Conservation (phyloP, 2,888 invertebrate species). For the Aradus depressus region DNA sequence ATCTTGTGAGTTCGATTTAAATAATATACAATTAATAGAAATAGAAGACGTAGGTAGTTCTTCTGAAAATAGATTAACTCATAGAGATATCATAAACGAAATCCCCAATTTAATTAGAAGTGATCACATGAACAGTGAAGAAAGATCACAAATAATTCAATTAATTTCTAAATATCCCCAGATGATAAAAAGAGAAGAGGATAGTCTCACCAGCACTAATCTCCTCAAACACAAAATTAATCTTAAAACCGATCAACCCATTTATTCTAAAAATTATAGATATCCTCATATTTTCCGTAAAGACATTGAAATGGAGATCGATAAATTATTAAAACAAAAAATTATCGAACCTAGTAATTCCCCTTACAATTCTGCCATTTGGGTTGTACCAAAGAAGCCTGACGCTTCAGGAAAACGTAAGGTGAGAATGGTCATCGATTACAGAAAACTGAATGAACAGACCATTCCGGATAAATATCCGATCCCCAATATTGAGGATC, state of each 20-base stretch:
- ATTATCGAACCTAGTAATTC: conserved; percentile 17
- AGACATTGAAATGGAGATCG: conserved; percentile 13
- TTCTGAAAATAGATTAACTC: neutral
- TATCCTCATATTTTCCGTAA: conserved; percentile 18
- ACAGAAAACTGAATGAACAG: conserved; percentile 14
- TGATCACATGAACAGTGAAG: conserved; percentile 16
- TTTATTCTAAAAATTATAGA: conserved; percentile 21
- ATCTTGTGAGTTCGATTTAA: no score
- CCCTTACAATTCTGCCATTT: conserved; percentile 10
- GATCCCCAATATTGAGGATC: conserved; percentile 18
- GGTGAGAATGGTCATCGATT: conserved; percentile 15
- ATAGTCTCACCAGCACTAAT: conserved; percentile 10
- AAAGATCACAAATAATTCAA: conserved; percentile 1
- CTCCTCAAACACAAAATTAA: conserved; percentile 18
- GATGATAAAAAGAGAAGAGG: conserved; percentile 16
- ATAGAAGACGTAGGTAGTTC: neutral
- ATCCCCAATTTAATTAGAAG: conserved; percentile 4
- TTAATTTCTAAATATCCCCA: conserved; percentile 11
- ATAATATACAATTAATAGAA: no score
- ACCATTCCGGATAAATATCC: conserved; percentile 20
- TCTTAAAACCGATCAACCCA: conserved; percentile 15
- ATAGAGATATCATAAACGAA: neutral
- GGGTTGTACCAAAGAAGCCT: conserved; percentile 12
- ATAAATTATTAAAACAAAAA: conserved; percentile 15
- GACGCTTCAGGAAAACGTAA: conserved; percentile 16